Base-by-base conservation (phyloP, 2,113 vertebrate genomes). In the Sceloporus tristichus region DNA sequence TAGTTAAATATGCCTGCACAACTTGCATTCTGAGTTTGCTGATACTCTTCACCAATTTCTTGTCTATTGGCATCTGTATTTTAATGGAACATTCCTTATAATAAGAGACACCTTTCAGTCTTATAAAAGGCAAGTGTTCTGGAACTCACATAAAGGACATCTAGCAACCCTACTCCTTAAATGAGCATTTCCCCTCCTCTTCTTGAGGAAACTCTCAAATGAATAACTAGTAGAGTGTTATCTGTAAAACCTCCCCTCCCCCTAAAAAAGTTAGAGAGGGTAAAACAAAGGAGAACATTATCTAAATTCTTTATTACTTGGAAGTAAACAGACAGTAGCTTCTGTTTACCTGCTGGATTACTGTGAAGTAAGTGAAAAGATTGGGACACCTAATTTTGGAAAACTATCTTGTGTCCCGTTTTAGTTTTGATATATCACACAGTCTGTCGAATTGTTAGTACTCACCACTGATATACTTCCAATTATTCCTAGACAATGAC, bases 281-380 rank as follows among this genome's bases (percentile, higher is more conserved):
- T 86, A 13, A 38, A 77, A 89, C 0, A 29, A 90, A 88, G 79
- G 71, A 74, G 48, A 3, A 8, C 85, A 83, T 77, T 19, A 14
- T 87, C 54, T 59, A 23, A 25, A 13, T 27, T 40, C 13, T 62
- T 74, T 40, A 9, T 53, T 79, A 42, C 11, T 76, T 4, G 38
- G 68, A 42, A 8, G 27, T 62, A 10, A 75, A 88, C 21, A 86
- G 3, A 77, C 0, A 0, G 34, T 4, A 14, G 40, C n/a, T 78
- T 78, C 2, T 78, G 14, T 21, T 71, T 2, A 0, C 70, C 21
- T 70, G 3, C 14, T 21, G 19, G 23, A 25, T 2, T 48, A 79
- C 34, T 21, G 54, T 0, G 68, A 4, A n/a, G 5, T 3, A 10
- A 9, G 54, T 5, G 5, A 7, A n/a, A n/a, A 9, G n/a, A 54